phyloP scores from a whole-genome alignment of 35 echinoderm and acorn worm genomes.

The Lytechinus variegatus region DNA sequence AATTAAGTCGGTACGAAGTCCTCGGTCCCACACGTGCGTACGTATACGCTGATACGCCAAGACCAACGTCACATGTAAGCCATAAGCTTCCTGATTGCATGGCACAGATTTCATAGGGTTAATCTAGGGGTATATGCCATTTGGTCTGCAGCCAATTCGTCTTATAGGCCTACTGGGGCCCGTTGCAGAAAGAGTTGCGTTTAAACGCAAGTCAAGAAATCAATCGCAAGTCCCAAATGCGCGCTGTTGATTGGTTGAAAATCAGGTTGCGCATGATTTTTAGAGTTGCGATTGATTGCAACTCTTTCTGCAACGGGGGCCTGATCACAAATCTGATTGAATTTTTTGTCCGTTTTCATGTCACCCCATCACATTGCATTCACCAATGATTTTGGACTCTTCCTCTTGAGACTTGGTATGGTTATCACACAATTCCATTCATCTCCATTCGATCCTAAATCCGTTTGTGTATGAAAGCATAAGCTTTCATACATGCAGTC shows the following conservation, averaged over 20 bases:
- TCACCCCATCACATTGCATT: too few species aligned
- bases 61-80: neutral
- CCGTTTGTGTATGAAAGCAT: neutral
- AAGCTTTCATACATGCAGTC: neutral
- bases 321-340: neutral
- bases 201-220: too few species aligned
- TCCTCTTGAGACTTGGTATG: neutral
- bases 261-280: too few species aligned
- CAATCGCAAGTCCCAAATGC: too few species aligned
- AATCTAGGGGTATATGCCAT: neutral
- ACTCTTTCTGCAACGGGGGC: too few species aligned
- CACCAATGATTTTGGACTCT: too few species aligned
- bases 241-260: too few species aligned
- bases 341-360: neutral
- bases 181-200: too few species aligned
- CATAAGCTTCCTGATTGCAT: neutral
- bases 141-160: neutral
- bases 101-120: neutral
- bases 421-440: neutral
- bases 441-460: neutral
- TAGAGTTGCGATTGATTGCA: too few species aligned
- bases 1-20: slow-evolving; percentile 1
- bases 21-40: neutral
- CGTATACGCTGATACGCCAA: neutral
- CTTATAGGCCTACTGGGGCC: neutral